These are phyloP conservation scores for Etheostoma perlongum DNA, from an alignment of 2,797 vertebrate genomes.

Conservation along the genomic window DNA sequence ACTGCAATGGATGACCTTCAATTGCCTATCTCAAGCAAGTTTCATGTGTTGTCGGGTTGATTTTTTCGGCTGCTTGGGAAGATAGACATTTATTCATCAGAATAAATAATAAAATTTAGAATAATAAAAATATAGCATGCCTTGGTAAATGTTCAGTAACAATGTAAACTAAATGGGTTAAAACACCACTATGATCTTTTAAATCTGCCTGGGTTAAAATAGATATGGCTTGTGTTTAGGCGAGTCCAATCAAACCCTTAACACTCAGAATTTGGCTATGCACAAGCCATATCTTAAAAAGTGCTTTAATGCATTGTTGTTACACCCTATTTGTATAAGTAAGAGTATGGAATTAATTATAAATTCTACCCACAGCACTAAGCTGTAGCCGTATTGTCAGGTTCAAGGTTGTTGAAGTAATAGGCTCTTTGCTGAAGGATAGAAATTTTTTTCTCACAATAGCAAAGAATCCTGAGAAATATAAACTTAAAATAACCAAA, in stretches of 20 bases:
- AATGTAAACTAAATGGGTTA: constrained; percentile 7
- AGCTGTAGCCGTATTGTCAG: constrained; percentile 45
- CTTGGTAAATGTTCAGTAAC: neutral
- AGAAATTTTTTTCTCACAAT: constrained; percentile 26
- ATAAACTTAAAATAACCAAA: constrained; percentile 31
- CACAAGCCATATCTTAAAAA: constrained; percentile 15
- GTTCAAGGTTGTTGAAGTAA: constrained; percentile 48
- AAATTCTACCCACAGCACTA: constrained; percentile 50
- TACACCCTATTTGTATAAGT: constrained; percentile 39
- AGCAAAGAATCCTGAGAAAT: constrained; percentile 19
- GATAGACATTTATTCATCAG: neutral
- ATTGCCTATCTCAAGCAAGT: neutral
- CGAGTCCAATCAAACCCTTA: constrained; percentile 15
- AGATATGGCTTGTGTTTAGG: constrained; percentile 11
- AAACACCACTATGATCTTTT: neutral
- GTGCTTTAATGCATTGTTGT: constrained; percentile 37
- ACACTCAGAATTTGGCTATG: neutral
- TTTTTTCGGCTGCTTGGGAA: neutral
- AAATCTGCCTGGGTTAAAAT: constrained; percentile 3
- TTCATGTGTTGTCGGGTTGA: neutral
- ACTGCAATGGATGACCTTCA: neutral
- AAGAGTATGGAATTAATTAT: constrained; percentile 44
- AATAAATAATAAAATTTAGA: neutral
- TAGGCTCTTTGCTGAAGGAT: constrained; percentile 35
- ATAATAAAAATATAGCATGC: neutral